Evolutionary conservation across 2,113 vertebrate species (phyloP).

Genomic region (Sinocyclocheilus maitianheensis): DNA sequence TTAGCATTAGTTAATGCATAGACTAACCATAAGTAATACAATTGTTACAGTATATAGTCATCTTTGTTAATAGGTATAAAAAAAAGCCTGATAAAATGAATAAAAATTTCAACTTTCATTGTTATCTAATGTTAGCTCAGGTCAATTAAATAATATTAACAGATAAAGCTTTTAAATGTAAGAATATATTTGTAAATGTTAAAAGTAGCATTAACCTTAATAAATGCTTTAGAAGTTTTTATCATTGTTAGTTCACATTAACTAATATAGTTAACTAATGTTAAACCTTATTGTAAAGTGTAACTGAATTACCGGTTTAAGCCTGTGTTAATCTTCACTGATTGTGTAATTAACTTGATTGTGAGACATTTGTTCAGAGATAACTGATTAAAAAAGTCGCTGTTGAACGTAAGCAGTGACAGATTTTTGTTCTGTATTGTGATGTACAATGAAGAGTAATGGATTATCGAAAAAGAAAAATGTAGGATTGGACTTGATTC

Average conservation of each 20-base stretch:
- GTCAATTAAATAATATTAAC: background rate
- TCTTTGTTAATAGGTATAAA: background rate
- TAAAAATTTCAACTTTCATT: background rate
- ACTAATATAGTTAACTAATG: background rate
- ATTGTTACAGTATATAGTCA: background rate
- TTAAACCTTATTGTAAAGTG: background rate
- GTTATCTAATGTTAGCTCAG: background rate
- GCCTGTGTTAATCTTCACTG: background rate
- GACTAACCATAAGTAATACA: background rate
- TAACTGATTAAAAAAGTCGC: background rate
- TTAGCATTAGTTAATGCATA: background rate
- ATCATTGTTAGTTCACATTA: background rate
- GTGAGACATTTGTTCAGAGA: background rate
- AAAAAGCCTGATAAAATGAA: no score
- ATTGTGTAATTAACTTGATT: background rate
- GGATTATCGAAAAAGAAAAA: background rate
- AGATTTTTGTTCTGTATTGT: background rate
- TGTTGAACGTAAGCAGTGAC: background rate
- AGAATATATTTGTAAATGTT: background rate
- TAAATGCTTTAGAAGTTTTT: background rate
- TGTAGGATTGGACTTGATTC: background rate
- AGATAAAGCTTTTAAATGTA: background rate
- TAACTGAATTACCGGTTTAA: background rate
- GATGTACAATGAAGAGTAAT: background rate
- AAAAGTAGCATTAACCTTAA: background rate